Percentiles rank a stretch among this genome's conserved stretches.
These are phyloP conservation scores for Listronotus oregonensis DNA, from an alignment of 1,140 invertebrate genomes.

Conservation along the genomic window DNA sequence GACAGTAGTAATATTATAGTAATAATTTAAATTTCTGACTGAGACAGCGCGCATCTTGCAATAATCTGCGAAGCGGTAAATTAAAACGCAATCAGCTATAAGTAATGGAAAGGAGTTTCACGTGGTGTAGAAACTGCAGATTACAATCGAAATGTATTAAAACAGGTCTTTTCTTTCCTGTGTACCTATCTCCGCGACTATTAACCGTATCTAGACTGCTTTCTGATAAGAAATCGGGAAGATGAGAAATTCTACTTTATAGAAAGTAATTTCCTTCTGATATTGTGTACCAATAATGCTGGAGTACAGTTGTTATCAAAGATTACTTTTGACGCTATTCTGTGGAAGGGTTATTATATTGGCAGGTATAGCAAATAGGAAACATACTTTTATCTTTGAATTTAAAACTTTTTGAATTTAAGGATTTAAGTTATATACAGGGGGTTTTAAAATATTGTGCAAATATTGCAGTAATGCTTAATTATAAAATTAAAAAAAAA, in stretches of 20 bases:
- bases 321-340: no score
- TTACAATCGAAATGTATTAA: slow-evolving; percentile 38
- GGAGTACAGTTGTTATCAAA: no score
- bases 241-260: slow-evolving; percentile 28
- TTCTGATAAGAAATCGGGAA: slow-evolving; percentile 24
- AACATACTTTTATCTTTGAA: no score
- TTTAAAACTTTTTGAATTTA: no score
- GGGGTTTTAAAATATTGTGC: no score
- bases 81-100: slow-evolving; percentile 35
- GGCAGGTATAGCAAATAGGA: no score
- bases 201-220: slow-evolving; percentile 19
- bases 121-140: slow-evolving; percentile 29
- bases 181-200: slow-evolving; percentile 25
- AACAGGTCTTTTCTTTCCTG: slow-evolving; percentile 34
- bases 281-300: slow-evolving; percentile 19
- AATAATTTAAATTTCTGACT: slow-evolving; percentile 33
- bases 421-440: no score
- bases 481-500: no score
- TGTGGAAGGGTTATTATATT: no score
- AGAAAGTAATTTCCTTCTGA: slow-evolving; percentile 36
- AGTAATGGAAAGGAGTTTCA: slow-evolving; percentile 34
- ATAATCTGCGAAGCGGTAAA: slow-evolving; percentile 30
- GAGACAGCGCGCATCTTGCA: slow-evolving; percentile 26
- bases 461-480: no score
- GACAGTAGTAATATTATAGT: not conserved